Conservation (phyloP, 2,888 invertebrate genomes). For the Sinohyriopsis cumingii region DNA sequence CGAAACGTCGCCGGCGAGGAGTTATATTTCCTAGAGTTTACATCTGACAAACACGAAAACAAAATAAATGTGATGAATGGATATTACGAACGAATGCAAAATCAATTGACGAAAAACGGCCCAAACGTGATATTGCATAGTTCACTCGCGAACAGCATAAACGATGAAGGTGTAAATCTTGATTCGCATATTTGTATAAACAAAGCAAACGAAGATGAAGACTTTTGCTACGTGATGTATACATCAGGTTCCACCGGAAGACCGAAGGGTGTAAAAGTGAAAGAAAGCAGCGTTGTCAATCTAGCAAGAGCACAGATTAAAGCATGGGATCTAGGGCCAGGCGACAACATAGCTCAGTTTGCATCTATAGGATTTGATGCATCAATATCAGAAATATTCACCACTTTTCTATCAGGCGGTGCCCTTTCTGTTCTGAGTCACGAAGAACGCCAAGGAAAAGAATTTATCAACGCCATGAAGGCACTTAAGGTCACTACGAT, state of each 20-base stretch:
- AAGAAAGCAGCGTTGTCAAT: slow-evolving; percentile 80
- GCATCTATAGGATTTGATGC: slow-evolving; percentile 94
- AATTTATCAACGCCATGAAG: slow-evolving; percentile 80
- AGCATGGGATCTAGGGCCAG: slow-evolving; percentile 83
- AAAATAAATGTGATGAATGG: too few relatives aligned
- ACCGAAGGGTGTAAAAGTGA: slow-evolving; percentile 91
- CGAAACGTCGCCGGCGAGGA: slow-evolving; percentile 18
- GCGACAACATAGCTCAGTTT: slow-evolving; percentile 87
- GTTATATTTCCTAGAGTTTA: slow-evolving; percentile 30
- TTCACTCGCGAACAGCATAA: too few relatives aligned
- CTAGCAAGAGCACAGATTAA: slow-evolving; percentile 92
- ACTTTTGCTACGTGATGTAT: too few relatives aligned
- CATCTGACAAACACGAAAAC: neutral
- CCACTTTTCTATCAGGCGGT: slow-evolving; percentile 83
- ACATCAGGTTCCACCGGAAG: too few relatives aligned
- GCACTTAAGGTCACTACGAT: slow-evolving; percentile 73
- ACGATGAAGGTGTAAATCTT: too few relatives aligned
- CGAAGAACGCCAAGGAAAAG: slow-evolving; percentile 85
- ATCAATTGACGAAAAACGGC: too few relatives aligned
- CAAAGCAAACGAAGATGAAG: slow-evolving; percentile 10
- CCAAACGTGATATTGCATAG: too few relatives aligned
- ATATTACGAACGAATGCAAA: too few relatives aligned
- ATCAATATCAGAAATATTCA: slow-evolving; percentile 91
- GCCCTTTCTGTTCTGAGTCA: slow-evolving; percentile 83
- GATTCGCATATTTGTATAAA: too few relatives aligned